These are phyloP conservation scores for Remorina albescens DNA, from an alignment of 2,797 vertebrate genomes.

Conservation along the genomic window DNA sequence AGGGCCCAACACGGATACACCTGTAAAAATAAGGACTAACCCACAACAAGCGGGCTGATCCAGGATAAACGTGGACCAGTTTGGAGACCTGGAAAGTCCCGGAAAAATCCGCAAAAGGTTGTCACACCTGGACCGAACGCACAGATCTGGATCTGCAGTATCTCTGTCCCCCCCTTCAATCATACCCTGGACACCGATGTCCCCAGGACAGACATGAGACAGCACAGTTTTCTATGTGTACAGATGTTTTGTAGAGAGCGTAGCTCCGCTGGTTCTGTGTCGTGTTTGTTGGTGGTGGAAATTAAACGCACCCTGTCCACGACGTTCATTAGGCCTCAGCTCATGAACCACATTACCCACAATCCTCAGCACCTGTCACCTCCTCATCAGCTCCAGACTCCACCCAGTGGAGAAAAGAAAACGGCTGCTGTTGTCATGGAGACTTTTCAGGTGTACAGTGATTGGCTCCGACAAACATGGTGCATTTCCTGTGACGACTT, in stretches of 20 bases:
- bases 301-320: conserved; percentile 58
- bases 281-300: conserved; percentile 63
- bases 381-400: too few species aligned
- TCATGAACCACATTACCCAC: conserved; percentile 16
- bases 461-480: too few species aligned
- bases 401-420: too few species aligned
- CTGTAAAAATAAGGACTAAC: background rate
- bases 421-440: too few species aligned
- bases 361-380: background rate
- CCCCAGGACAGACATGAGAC: conserved; percentile 2
- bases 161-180: background rate
- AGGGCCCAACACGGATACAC: background rate
- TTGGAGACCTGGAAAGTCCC: background rate
- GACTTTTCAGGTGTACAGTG: too few species aligned
- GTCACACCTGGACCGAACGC: background rate
- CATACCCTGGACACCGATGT: background rate
- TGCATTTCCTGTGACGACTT: too few species aligned
- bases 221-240: conserved; percentile 78
- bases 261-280: conserved; percentile 37
- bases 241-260: conserved; percentile 69
- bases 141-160: background rate
- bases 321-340: background rate
- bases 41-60: too few species aligned
- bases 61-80: too few species aligned
- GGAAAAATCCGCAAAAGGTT: background rate